phyloP scores from a whole-genome alignment of 2,888 invertebrate species.

The Stramonita haemastoma region DNA sequence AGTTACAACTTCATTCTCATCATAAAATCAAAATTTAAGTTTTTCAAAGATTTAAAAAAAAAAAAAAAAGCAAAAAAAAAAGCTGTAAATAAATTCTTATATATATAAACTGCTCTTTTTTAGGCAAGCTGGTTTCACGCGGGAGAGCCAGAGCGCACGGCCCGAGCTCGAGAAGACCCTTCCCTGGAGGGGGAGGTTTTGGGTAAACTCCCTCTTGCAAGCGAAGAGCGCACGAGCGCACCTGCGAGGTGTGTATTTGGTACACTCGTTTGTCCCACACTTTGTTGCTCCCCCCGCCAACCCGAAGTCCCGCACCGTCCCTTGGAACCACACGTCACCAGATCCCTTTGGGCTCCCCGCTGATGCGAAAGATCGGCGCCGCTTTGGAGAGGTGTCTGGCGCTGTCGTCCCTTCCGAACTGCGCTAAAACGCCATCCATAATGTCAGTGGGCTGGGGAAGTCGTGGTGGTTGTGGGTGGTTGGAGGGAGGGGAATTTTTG shows the following conservation, averaged over 20 bases:
- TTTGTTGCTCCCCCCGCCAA: conserved; percentile 26
- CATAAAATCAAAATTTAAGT: too few species aligned
- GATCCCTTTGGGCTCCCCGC: not conserved
- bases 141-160: not conserved
- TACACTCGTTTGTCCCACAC: conserved; percentile 51
- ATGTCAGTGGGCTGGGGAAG: not conserved
- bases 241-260: conserved; percentile 47
- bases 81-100: too few species aligned
- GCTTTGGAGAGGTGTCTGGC: not conserved
- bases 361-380: not conserved
- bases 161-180: not conserved
- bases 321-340: not conserved
- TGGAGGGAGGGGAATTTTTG: not conserved
- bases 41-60: too few species aligned
- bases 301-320: not conserved
- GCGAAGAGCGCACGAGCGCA: conserved; percentile 45
- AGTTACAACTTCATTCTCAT: too few species aligned
- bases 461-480: not conserved
- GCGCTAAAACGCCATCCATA: too few species aligned
- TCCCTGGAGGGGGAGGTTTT: not conserved
- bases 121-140: not conserved
- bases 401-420: not conserved
- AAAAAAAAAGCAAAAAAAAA: too few species aligned
- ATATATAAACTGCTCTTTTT: not conserved
- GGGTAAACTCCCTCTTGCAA: conserved; percentile 49